phyloP scores from a whole-genome alignment of 2,888 invertebrate species.

The Platycnemis pennipes region DNA sequence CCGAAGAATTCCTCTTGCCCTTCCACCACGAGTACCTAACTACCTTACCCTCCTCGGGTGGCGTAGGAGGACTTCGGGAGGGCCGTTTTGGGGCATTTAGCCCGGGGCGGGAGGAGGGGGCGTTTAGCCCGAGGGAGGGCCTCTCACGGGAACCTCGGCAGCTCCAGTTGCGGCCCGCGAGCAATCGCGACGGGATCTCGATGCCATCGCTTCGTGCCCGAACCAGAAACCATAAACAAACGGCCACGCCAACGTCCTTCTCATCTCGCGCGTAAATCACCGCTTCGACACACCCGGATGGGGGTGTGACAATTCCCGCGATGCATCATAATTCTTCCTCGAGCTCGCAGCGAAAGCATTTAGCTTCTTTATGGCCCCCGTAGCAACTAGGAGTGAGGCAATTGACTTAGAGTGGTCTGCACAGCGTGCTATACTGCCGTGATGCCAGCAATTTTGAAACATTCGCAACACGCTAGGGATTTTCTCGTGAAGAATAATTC shows the following conservation, averaged over 20 bases:
- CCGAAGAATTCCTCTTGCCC: slow-evolving; percentile 8
- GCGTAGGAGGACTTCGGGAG: background rate
- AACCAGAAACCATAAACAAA: background rate
- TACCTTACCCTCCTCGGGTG: background rate
- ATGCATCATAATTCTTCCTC: slow-evolving; percentile 19
- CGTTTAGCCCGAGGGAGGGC: background rate
- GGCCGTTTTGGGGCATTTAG: slow-evolving; percentile 38
- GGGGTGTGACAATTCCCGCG: background rate
- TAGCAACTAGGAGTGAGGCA: background rate
- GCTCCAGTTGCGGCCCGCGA: background rate
- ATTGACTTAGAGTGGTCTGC: background rate
- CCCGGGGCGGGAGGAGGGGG: background rate
- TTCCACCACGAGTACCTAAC: background rate
- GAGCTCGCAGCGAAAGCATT: background rate
- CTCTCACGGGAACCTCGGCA: background rate
- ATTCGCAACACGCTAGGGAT: no score
- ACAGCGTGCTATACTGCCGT: background rate
- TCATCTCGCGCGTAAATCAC: background rate
- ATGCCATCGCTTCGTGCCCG: background rate
- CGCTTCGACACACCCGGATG: background rate
- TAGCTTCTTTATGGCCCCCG: background rate
- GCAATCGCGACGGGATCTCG: background rate
- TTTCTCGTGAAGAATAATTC: no score
- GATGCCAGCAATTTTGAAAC: background rate
- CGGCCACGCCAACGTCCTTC: background rate